Evolutionary conservation across 1,140 invertebrate species (phyloP).

Genomic region (Phthorimaea operculella): DNA sequence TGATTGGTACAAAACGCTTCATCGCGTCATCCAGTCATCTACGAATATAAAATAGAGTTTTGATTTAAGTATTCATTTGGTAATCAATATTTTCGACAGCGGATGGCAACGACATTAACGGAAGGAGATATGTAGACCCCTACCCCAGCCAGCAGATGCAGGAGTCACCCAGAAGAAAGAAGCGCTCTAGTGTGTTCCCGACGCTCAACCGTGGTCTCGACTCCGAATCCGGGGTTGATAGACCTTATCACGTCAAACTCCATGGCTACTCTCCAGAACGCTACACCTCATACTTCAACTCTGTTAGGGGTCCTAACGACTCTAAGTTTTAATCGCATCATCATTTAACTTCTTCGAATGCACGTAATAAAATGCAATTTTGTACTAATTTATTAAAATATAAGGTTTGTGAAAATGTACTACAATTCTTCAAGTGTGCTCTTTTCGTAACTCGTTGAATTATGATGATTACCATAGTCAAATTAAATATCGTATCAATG

Average conservation of each 20-base stretch:
- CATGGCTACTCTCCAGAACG: constrained; percentile 51
- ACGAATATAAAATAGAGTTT: constrained; percentile 14
- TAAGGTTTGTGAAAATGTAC: too few species aligned
- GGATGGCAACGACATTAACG: constrained; percentile 61
- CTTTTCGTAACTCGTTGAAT: too few species aligned
- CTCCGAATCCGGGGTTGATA: constrained; percentile 20
- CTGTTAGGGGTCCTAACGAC: constrained; percentile 22
- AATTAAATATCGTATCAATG: too few species aligned
- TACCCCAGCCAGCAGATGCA: constrained; percentile 55
- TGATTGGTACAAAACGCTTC: too few species aligned
- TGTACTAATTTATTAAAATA: too few species aligned
- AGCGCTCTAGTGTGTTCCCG: constrained; percentile 42
- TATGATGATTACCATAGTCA: too few species aligned
- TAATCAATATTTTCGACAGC: constrained; percentile 61
- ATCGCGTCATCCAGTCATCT: constrained; percentile 4
- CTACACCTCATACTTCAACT: constrained; percentile 54
- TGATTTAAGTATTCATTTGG: constrained; percentile 52
- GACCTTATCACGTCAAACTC: constrained; percentile 40
- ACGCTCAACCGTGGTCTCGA: constrained; percentile 28
- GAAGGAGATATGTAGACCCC: constrained; percentile 52
- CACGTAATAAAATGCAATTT: too few species aligned
- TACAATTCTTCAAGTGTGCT: too few species aligned
- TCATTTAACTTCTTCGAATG: too few species aligned
- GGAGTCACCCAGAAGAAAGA: constrained; percentile 52
- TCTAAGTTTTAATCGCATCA: constrained; percentile 13